Conservation (phyloP, 2,888 invertebrate species). For the Drosophila demipolita region DNA sequence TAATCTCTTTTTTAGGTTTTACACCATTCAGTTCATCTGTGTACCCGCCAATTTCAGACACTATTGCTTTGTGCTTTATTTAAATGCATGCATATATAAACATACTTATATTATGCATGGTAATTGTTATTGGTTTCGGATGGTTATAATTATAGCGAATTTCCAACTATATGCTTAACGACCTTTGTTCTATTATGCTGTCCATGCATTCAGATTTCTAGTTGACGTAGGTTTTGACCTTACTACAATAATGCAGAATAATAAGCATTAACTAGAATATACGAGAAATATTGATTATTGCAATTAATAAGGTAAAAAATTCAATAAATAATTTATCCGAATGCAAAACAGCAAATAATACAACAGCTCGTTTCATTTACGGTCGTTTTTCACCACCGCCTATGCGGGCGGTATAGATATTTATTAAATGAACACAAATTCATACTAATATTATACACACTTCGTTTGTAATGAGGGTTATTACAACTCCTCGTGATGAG, state of each 20-base stretch:
- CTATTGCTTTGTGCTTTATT: conserved; percentile 35
- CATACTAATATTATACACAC: conserved; percentile 41
- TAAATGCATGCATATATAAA: conserved; percentile 1
- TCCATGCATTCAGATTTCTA: conserved; percentile 65
- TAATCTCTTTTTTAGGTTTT: conserved; percentile 23
- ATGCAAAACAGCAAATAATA: conserved; percentile 69
- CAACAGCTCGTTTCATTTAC: conserved; percentile 28
- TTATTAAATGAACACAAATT: conserved; percentile 45
- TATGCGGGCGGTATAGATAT: neutral
- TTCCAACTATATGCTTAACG: conserved; percentile 17
- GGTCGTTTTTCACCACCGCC: conserved; percentile 20
- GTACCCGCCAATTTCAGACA: conserved; percentile 14
- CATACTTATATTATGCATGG: conserved; percentile 8
- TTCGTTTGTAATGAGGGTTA: conserved; percentile 18
- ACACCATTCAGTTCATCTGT: conserved; percentile 6
- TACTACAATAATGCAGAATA: conserved; percentile 17
- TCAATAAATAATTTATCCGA: conserved; percentile 70
- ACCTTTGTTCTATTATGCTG: conserved; percentile 55
- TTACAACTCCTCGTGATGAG: conserved; percentile 91
- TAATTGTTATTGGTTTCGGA: conserved; percentile 42
- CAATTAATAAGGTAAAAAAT: conserved; percentile 48
- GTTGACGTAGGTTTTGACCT: conserved; percentile 8
- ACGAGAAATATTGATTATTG: conserved; percentile 47
- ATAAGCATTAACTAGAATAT: conserved; percentile 24
- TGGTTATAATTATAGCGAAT: conserved; percentile 20